Evolutionary conservation across 2,113 vertebrate genomes (phyloP).

Genomic region (Cynopterus brachyotis): DNA sequence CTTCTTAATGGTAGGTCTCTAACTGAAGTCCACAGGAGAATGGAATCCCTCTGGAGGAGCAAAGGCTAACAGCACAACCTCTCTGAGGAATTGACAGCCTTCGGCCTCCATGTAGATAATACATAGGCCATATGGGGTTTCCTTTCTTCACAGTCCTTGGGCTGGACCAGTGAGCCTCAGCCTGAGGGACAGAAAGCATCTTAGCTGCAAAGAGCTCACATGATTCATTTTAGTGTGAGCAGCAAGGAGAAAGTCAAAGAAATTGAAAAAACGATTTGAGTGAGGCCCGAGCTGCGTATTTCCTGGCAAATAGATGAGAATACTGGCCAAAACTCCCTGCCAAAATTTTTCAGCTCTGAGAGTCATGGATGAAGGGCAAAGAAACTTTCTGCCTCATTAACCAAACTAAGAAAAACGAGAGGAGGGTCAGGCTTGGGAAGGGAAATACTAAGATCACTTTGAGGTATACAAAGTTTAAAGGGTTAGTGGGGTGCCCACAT

Average conservation of each 20-base stretch:
- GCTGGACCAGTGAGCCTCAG: background rate
- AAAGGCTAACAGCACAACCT: background rate
- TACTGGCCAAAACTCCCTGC: slow-evolving; percentile 37
- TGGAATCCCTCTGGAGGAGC: background rate
- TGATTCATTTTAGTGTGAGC: slow-evolving; percentile 27
- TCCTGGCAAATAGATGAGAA: slow-evolving; percentile 62
- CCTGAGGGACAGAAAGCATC: background rate
- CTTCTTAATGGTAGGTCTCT: background rate
- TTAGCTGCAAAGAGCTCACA: background rate
- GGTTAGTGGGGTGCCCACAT: background rate
- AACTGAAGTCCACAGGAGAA: background rate
- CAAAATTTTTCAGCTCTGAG: slow-evolving; percentile 44
- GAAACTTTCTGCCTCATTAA: slow-evolving; percentile 50
- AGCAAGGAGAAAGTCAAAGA: slow-evolving; percentile 61
- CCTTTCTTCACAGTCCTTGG: background rate
- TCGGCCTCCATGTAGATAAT: background rate
- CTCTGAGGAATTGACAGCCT: background rate
- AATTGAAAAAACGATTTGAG: slow-evolving; percentile 43
- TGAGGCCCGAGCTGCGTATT: slow-evolving; percentile 46
- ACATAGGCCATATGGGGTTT: background rate
- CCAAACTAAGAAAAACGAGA: background rate
- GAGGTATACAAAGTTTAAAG: background rate
- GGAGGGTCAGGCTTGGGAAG: background rate
- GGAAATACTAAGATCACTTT: background rate
- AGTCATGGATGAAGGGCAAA: slow-evolving; percentile 39